These are phyloP conservation scores for Drosophila meridionalis DNA, from an alignment of 2,888 invertebrate species.

Conservation along the genomic window DNA sequence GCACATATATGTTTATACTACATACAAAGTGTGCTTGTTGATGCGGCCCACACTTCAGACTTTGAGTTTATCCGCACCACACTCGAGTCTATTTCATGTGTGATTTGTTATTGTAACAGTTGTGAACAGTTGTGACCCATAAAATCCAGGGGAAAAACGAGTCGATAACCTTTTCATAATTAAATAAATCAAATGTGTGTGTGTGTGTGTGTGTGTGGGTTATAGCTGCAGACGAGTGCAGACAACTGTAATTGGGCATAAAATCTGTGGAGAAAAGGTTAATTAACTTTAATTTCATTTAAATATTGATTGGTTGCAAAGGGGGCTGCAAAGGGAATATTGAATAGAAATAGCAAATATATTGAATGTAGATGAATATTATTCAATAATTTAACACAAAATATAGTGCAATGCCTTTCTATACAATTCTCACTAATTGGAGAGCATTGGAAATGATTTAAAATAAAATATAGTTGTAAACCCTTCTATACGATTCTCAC, in stretches of 20 bases:
- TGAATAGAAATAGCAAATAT: not conserved
- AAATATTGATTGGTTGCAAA: not conserved
- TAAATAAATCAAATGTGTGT: slow-evolving; percentile 21
- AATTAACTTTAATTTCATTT: slow-evolving; percentile 4
- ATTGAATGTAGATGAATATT: not conserved
- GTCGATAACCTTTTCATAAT: slow-evolving; percentile 51
- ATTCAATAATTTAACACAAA: not conserved
- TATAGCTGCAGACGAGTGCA: not conserved
- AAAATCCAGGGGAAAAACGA: slow-evolving; percentile 21
- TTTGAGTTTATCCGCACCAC: slow-evolving; percentile 48
- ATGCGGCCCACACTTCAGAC: slow-evolving; percentile 47
- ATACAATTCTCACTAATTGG: not conserved
- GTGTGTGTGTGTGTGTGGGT: not conserved
- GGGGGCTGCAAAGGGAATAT: not conserved
- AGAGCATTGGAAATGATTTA: too few species aligned
- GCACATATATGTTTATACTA: not conserved
- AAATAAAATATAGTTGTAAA: not conserved
- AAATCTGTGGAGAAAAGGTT: slow-evolving; percentile 6
- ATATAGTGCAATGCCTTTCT: not conserved
- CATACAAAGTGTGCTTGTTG: slow-evolving; percentile 28
- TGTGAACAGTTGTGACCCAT: slow-evolving; percentile 33
- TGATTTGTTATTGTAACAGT: slow-evolving; percentile 43
- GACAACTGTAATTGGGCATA: slow-evolving; percentile 5
- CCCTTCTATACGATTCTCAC: not conserved
- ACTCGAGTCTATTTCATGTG: slow-evolving; percentile 59